Conservation (phyloP, 2,113 vertebrate genomes). For the Prunella himalayana region DNA sequence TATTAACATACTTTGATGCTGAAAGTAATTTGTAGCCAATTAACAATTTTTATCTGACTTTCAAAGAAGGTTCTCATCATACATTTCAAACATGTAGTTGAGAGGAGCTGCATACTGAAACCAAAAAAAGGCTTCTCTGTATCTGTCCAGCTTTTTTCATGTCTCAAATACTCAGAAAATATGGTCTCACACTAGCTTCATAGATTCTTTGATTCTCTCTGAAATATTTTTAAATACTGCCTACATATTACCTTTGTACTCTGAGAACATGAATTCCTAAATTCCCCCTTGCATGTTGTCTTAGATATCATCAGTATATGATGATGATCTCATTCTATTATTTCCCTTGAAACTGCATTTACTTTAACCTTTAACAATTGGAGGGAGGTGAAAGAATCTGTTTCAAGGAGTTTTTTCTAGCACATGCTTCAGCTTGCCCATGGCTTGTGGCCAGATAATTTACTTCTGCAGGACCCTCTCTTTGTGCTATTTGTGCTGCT, state of each 20-base stretch:
- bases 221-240: neutral
- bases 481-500: neutral
- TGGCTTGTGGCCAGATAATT: neutral
- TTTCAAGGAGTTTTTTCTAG: neutral
- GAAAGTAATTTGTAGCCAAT: neutral
- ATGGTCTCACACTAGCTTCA: neutral
- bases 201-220: neutral
- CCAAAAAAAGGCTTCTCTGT: neutral
- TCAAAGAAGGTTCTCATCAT: neutral
- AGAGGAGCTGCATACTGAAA: neutral
- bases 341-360: neutral
- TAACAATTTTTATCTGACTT: neutral
- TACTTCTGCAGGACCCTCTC: neutral
- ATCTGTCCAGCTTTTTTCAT: neutral
- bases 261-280: neutral
- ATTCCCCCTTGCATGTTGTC: neutral
- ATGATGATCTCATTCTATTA: neutral
- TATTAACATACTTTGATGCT: neutral
- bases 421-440: neutral
- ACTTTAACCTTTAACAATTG: neutral
- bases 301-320: neutral
- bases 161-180: neutral
- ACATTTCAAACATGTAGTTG: neutral
- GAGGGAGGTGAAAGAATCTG: neutral
- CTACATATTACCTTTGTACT: neutral